These are phyloP conservation scores for Diprion similis DNA, from an alignment of 1,140 invertebrate species.

Conservation along the genomic window DNA sequence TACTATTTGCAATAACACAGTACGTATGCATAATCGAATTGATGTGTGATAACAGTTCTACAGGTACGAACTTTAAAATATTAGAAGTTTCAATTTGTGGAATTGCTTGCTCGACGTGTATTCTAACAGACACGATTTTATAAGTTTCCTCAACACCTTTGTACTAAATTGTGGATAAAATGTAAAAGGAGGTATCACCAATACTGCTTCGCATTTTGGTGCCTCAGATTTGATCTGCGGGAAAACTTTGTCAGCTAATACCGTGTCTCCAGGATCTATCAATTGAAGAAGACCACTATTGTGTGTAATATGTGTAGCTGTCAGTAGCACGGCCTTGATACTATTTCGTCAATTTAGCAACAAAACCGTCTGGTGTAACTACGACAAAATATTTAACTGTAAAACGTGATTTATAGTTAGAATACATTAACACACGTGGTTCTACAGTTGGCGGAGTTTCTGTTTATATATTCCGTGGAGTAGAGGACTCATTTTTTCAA, in stretches of 20 bases:
- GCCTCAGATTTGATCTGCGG: constrained; percentile 28
- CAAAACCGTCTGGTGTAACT: constrained; percentile 15
- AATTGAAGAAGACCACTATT: constrained; percentile 43
- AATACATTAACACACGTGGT: constrained; percentile 24
- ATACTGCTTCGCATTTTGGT: constrained; percentile 22
- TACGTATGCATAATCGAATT: no score
- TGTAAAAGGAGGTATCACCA: constrained; percentile 27
- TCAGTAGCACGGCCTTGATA: constrained; percentile 22
- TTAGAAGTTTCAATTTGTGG: constrained; percentile 29
- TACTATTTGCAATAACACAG: constrained; percentile 31
- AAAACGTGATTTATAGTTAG: constrained; percentile 23
- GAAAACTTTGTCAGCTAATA: constrained; percentile 53
- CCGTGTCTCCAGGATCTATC: constrained; percentile 43
- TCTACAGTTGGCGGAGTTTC: constrained; percentile 22
- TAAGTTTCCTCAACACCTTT: constrained; percentile 24
- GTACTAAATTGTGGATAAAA: constrained; percentile 23
- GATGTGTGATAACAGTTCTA: constrained; percentile 26
- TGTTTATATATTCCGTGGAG: no score
- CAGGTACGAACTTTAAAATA: constrained; percentile 22
- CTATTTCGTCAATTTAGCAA: constrained; percentile 8
- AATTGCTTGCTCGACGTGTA: constrained; percentile 33
- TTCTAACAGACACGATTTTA: constrained; percentile 29
- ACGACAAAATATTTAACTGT: constrained; percentile 27
- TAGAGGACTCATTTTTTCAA: neutral
- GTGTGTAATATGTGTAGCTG: constrained; percentile 19